phyloP scores from a whole-genome alignment of 2,888 invertebrate species.

The Vannuccia rotundouncinata region DNA sequence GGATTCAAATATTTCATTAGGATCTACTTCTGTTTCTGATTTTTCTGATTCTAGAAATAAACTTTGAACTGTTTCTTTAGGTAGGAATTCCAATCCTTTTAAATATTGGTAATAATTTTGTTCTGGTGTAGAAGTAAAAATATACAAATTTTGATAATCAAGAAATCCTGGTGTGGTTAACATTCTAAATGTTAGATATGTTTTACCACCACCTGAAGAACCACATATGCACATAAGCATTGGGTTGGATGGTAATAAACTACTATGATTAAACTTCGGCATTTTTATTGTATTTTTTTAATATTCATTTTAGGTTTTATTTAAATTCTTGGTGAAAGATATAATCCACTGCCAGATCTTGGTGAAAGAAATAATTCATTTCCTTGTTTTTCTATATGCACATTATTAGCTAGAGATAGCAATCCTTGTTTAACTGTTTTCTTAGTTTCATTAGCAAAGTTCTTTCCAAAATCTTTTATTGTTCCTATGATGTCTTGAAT shows the following conservation, averaged over 20 bases:
- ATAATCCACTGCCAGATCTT: too few relatives aligned
- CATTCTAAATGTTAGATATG: background rate
- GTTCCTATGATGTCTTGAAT: background rate
- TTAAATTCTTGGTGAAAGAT: background rate
- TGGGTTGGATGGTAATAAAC: background rate
- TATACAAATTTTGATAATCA: background rate
- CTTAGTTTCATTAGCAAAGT: background rate
- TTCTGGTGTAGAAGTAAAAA: background rate
- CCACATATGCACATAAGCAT: background rate
- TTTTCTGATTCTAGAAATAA: too few relatives aligned
- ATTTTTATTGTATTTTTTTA: background rate
- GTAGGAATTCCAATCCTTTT: background rate
- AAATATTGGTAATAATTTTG: background rate
- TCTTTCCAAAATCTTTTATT: background rate
- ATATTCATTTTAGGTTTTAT: background rate
- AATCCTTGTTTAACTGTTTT: background rate
- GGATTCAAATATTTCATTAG: too few relatives aligned
- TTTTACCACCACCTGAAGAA: background rate
- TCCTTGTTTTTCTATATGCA: too few relatives aligned
- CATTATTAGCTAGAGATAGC: background rate
- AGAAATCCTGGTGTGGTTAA: background rate
- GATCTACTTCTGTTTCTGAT: too few relatives aligned
- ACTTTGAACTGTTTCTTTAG: background rate
- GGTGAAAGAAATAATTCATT: too few relatives aligned
- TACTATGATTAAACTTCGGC: background rate